Evolutionary conservation across 2,797 vertebrate genomes (phyloP).

Genomic region (Pteronotus mesoamericanus): DNA sequence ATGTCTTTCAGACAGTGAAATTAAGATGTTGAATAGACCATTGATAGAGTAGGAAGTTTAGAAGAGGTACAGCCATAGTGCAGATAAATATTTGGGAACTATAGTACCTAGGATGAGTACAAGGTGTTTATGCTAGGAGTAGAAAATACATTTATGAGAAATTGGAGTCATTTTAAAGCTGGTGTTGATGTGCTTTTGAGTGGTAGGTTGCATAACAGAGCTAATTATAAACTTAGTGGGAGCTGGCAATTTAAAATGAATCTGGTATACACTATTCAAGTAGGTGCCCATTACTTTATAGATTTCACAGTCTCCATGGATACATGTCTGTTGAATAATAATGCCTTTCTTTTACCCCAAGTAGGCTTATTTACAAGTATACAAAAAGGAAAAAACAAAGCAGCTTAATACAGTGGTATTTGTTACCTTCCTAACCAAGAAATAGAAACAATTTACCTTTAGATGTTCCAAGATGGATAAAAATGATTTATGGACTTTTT

Average conservation of each 20-base stretch:
- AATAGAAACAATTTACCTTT: not conserved
- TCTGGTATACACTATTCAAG: not conserved
- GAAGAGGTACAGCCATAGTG: not conserved
- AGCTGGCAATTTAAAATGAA: not conserved
- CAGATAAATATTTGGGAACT: not conserved
- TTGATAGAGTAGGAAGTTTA: not conserved
- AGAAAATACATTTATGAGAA: slow-evolving; percentile 5
- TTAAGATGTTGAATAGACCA: not conserved
- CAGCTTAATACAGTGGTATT: not conserved
- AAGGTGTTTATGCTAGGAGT: not conserved
- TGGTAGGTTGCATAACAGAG: not conserved
- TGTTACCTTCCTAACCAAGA: not conserved
- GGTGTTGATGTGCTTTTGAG: not conserved
- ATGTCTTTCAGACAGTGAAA: not conserved
- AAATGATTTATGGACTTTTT: not conserved
- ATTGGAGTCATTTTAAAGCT: not conserved
- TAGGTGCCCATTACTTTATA: not conserved
- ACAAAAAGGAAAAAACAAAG: not conserved
- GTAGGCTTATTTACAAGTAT: not conserved
- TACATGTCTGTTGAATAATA: not conserved
- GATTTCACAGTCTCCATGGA: not conserved
- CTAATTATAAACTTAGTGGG: not conserved
- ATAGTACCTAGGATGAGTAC: not conserved
- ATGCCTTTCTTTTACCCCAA: not conserved
- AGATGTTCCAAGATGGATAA: not conserved